Percentiles rank a stretch among this genome's conserved stretches.
phyloP scores from a whole-genome alignment of 1,140 invertebrate genomes.

The Stegodyphus mimosarum region DNA sequence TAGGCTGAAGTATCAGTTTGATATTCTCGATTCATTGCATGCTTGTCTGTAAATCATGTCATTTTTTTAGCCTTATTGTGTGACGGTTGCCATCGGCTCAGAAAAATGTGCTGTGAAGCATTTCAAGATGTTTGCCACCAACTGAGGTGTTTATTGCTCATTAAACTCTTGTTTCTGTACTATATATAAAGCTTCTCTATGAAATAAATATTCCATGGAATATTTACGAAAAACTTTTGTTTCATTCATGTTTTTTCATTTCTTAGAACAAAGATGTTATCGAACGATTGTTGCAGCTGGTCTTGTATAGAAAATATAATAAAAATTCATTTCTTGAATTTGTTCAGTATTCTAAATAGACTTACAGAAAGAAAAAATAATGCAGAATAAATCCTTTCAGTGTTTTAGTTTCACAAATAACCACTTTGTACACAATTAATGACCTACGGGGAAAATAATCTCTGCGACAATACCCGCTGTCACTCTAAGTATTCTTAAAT shows the following conservation, averaged over 20 bases:
- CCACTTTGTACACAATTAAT: no score
- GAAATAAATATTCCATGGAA: not conserved
- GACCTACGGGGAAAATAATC: no score
- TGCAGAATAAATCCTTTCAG: no score
- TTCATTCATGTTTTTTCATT: slow-evolving; percentile 12
- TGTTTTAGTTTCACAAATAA: no score
- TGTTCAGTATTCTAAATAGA: no score
- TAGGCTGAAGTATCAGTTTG: not conserved
- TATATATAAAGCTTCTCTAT: slow-evolving; percentile 21
- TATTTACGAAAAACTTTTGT: slow-evolving; percentile 1
- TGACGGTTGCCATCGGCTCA: no score
- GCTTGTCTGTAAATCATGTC: slow-evolving; percentile 26
- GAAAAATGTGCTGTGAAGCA: not conserved
- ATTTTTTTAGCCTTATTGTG: not conserved
- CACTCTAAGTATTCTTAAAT: no score
- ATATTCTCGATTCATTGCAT: slow-evolving; percentile 28
- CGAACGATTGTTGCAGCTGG: slow-evolving; percentile 14
- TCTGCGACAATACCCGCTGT: no score
- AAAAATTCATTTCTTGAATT: not conserved
- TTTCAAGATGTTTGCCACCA: slow-evolving; percentile 1
- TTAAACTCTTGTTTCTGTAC: slow-evolving; percentile 14
- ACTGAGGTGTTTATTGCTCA: slow-evolving; percentile 42
- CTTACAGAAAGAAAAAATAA: no score
- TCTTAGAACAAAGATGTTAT: slow-evolving; percentile 38
- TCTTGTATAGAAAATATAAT: slow-evolving; percentile 36